These are phyloP conservation scores for Okapia johnstoni DNA, from an alignment of 2,113 vertebrate genomes.

Conservation along the genomic window DNA sequence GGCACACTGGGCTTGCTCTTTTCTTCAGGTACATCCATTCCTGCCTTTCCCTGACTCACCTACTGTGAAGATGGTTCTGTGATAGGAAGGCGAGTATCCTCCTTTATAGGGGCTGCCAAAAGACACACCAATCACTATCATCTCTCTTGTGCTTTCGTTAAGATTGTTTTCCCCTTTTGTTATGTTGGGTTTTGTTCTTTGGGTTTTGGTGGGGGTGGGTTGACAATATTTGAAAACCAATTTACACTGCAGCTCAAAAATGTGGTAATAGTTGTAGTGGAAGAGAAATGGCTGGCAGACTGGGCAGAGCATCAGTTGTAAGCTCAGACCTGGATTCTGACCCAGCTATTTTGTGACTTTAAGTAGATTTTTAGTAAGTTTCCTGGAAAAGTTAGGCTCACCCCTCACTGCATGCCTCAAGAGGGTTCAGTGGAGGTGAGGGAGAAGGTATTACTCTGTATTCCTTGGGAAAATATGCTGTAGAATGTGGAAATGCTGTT, in stretches of 20 bases:
- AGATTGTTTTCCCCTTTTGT: neutral
- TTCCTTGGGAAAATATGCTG: neutral
- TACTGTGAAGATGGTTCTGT: neutral
- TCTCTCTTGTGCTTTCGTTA: neutral
- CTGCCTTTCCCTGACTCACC: neutral
- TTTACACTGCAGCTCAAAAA: neutral
- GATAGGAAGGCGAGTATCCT: neutral
- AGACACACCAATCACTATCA: neutral
- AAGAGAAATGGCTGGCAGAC: neutral
- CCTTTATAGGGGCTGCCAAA: neutral
- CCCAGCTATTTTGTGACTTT: neutral
- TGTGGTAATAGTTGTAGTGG: neutral
- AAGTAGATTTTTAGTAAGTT: conserved; percentile 11
- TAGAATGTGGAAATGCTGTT: neutral
- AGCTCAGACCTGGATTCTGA: neutral
- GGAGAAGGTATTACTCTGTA: neutral
- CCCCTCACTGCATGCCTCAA: neutral
- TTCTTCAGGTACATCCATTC: neutral
- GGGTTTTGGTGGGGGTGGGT: neutral
- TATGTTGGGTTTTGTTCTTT: neutral
- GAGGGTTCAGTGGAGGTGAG: neutral
- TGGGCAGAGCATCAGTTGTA: neutral
- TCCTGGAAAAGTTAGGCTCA: neutral
- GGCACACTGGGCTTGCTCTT: neutral
- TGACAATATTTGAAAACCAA: conserved; percentile 2